Evolutionary conservation across 2,888 invertebrate species (phyloP), one percentile per base, ranked within the genome.

Genomic region (Aplocera efformata): DNA sequence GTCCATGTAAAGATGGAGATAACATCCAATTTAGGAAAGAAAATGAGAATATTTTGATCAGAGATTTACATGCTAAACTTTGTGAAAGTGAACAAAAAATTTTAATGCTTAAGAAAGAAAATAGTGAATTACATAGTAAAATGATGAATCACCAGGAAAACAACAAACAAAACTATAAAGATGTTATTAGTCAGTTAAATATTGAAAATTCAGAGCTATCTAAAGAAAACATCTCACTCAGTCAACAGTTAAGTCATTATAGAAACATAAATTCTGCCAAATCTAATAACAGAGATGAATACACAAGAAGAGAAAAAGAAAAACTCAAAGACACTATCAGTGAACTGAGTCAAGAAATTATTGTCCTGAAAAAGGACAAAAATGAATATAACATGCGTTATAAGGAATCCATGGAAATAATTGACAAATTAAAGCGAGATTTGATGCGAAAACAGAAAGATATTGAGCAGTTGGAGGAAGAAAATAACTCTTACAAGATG

Each of bases 71-170:
- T 51, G 60, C 57, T 13, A 82, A 77, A 59, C 60, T 89, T 42
- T 88, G 88, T 79, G 88, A 85, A 60, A 77, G 79, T 69, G 88
- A 89, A 54, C 88, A 88, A 58, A 83, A 72, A 56, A 70, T 84
- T 21, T 66, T 88, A n/a, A 81, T 80, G 75, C 58, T 89, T 11
- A 81, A 72, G 52, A 88, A 85, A 63, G 82, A 89, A 64, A 88
- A 86, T 72, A 80, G 82, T 58, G 81, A 83, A 34, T 59, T 81
- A 7, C 78, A 68, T 64, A 54, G 32, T 25, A 72, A 71, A 58
- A 48, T 67, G 37, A 39, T 42, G 32, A 59, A 50, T 35, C 48
- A 63, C 35, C 65, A 72, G 42, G 69, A 79, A 39, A 67, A 60
- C 35, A 73, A 60, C 45, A 79, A 74, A 53, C 67, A 75, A 49